Conservation (phyloP, 2,113 vertebrate genomes). For the Glaucidium brasilianum region DNA sequence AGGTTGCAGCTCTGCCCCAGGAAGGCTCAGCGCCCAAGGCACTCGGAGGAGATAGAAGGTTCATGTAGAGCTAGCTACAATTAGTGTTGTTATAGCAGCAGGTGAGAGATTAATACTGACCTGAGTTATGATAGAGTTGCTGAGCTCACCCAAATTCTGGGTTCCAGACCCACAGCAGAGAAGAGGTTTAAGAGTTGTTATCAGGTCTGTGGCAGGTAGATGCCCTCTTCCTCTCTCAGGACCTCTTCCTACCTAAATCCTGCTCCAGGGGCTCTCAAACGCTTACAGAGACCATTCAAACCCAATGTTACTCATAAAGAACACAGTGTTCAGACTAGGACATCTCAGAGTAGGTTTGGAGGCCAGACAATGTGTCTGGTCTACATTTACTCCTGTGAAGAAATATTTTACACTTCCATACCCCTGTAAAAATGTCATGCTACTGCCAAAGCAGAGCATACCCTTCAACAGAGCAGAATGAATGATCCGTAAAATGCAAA, state of each 20-base stretch:
- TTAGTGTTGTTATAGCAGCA: fast-evolving
- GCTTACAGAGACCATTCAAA: background rate
- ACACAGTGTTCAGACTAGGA: background rate
- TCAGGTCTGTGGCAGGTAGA: background rate
- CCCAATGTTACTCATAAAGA: background rate
- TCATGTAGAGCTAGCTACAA: background rate
- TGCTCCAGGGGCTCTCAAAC: background rate
- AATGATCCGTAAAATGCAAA: background rate
- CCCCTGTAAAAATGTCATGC: background rate
- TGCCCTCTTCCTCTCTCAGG: background rate
- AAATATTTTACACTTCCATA: background rate
- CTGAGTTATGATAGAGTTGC: fast-evolving
- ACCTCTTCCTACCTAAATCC: background rate
- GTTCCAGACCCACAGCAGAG: background rate
- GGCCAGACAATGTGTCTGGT: background rate
- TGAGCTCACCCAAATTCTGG: background rate
- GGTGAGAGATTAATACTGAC: background rate
- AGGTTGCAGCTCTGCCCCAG: background rate
- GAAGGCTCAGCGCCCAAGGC: background rate
- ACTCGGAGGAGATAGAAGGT: background rate
- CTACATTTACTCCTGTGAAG: background rate
- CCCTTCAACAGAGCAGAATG: background rate
- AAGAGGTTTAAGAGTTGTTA: background rate
- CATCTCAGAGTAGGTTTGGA: background rate
- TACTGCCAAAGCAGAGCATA: background rate